A percentile compares a stretch with the other conserved stretches of the same genome.
These are phyloP conservation scores for Fragum sueziense DNA, from an alignment of 2,888 invertebrate species.

Conservation along the genomic window DNA sequence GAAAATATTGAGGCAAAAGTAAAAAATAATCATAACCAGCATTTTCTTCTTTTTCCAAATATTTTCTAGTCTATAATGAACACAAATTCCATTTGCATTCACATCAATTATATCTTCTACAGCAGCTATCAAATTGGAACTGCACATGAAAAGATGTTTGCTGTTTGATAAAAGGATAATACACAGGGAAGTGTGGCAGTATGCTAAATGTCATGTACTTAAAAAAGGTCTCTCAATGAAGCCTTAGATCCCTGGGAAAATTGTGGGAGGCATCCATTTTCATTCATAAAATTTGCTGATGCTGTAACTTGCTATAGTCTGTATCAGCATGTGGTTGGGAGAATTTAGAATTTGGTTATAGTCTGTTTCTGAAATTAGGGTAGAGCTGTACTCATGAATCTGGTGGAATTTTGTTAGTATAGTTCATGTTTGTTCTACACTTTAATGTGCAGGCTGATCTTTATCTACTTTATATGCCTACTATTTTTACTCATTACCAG, in stretches of 20 bases:
- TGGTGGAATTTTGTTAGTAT: too few species aligned
- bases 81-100: too few species aligned
- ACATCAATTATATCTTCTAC: too few species aligned
- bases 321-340: neutral
- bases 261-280: slow-evolving; percentile 8
- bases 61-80: slow-evolving; percentile 3
- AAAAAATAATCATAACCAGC: neutral
- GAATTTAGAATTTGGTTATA: neutral
- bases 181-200: slow-evolving; percentile 16
- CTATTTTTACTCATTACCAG: too few species aligned
- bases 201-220: slow-evolving; percentile 23
- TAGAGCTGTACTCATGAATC: too few species aligned
- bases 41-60: neutral
- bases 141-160: too few species aligned
- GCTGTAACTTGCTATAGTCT: slow-evolving; percentile 9
- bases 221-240: slow-evolving; percentile 21
- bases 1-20: too few species aligned
- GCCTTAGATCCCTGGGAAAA: slow-evolving; percentile 22
- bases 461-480: too few species aligned
- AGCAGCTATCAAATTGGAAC: too few species aligned
- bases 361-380: slow-evolving; percentile 9
- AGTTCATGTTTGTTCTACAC: too few species aligned
- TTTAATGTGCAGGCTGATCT: too few species aligned
- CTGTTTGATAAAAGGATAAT: too few species aligned
- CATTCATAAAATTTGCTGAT: slow-evolving; percentile 26